Evolutionary conservation across 30 jellyfish, hydroid and myxozoan species (phyloP).

Genomic region (Hydractinia echinata): DNA sequence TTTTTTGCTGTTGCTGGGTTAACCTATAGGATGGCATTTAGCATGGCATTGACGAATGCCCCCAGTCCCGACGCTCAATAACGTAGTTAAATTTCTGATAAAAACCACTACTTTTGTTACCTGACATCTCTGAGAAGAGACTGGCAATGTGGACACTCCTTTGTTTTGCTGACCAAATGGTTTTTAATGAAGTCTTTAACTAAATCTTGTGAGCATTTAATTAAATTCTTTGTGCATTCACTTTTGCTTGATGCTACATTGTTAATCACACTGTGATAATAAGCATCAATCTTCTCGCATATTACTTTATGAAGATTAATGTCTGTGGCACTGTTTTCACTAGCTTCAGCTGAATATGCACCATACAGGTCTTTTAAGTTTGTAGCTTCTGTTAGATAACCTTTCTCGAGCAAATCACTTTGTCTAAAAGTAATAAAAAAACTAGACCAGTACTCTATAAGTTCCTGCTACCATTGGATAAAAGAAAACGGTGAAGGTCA

Average conservation of each 20-base stretch:
- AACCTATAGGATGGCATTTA: too few species aligned
- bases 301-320: conserved; percentile 41
- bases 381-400: conserved; percentile 45
- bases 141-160: conserved; percentile 80
- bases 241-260: conserved; percentile 3
- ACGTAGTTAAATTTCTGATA: neutral
- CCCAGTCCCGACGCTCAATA: neutral
- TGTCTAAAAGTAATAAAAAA: conserved; percentile 39
- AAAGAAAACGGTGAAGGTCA: too few species aligned
- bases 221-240: conserved; percentile 50
- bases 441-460: too few species aligned
- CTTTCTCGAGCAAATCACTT: conserved; percentile 56
- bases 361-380: conserved; percentile 50
- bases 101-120: neutral
- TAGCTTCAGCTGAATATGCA: conserved; percentile 39
- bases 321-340: conserved; percentile 28
- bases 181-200: conserved; percentile 45
- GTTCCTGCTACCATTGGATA: too few species aligned
- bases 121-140: conserved; percentile 51
- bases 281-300: conserved; percentile 43
- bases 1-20: too few species aligned
- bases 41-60: too few species aligned
- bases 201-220: conserved; percentile 51
- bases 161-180: conserved; percentile 28
- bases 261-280: conserved; percentile 10